These are phyloP conservation scores for Brachyalestes nurse DNA, from an alignment of 2,797 vertebrate genomes.

Conservation along the genomic window DNA sequence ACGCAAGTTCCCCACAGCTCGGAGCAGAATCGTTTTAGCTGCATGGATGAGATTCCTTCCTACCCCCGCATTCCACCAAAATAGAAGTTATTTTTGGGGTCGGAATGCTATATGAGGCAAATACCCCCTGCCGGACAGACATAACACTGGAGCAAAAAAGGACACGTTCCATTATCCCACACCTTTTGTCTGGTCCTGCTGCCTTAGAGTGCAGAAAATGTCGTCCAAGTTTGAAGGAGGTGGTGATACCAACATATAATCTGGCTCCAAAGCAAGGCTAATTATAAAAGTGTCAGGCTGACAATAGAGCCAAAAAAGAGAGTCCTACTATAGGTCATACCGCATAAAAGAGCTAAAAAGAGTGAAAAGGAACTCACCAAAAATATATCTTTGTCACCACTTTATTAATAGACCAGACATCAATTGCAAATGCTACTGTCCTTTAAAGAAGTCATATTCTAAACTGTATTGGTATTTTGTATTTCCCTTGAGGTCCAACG, in stretches of 20 bases:
- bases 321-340: slow-evolving; percentile 38
- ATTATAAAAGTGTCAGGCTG: slow-evolving; percentile 67
- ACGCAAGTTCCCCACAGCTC: slow-evolving; percentile 68
- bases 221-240: slow-evolving; percentile 42
- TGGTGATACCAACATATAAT: slow-evolving; percentile 45
- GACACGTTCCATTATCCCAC: slow-evolving; percentile 67
- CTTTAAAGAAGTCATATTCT: background rate
- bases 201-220: slow-evolving; percentile 35
- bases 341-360: background rate
- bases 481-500: background rate
- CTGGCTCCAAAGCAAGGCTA: slow-evolving; percentile 67
- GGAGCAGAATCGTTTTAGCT: slow-evolving; percentile 70
- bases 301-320: slow-evolving; percentile 67
- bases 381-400: background rate
- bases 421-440: background rate
- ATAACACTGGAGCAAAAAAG: slow-evolving; percentile 61
- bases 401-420: background rate
- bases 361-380: background rate
- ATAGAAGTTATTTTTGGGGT: slow-evolving; percentile 73
- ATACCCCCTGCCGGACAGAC: slow-evolving; percentile 63
- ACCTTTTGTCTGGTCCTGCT: slow-evolving; percentile 54
- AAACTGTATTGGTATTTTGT: background rate
- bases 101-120: slow-evolving; percentile 66
- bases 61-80: slow-evolving; percentile 70
- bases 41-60: slow-evolving; percentile 74